Evolutionary conservation across 2,888 invertebrate genomes (phyloP).

Genomic region (Thelaira solivaga): DNA sequence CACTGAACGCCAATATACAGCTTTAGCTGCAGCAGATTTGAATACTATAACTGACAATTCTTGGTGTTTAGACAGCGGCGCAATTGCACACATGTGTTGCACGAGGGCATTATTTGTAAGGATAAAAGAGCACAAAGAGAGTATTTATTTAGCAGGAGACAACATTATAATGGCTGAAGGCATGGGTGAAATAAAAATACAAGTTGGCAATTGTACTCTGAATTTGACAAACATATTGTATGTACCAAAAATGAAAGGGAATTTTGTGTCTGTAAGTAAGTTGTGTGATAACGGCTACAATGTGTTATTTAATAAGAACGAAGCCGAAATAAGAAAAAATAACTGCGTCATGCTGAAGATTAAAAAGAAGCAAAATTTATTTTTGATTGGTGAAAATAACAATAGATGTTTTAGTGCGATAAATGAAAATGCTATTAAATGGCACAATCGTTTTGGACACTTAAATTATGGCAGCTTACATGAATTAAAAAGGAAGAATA

Average conservation of each 20-base stretch:
- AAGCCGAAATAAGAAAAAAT: no score
- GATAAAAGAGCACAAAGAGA: not conserved
- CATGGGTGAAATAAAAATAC: not conserved
- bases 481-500: not conserved
- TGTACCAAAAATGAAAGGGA: not conserved
- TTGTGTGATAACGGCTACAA: no score
- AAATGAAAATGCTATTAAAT: not conserved
- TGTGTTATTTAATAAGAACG: no score
- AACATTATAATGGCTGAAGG: not conserved
- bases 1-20: no score
- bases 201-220: not conserved
- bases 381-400: no score
- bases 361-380: no score
- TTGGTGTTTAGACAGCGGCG: slow-evolving; percentile 9
- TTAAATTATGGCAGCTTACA: slow-evolving; percentile 6
- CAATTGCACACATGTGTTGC: no score
- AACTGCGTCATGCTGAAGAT: no score
- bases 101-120: not conserved
- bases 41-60: no score
- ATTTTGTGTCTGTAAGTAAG: slow-evolving; percentile 20
- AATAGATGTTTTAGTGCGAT: no score
- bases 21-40: no score
- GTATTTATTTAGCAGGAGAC: not conserved
- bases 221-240: not conserved
- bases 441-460: slow-evolving; percentile 1